These are phyloP conservation scores for Heliconius ismenius DNA, from an alignment of 2,888 invertebrate species.

Conservation along the genomic window DNA sequence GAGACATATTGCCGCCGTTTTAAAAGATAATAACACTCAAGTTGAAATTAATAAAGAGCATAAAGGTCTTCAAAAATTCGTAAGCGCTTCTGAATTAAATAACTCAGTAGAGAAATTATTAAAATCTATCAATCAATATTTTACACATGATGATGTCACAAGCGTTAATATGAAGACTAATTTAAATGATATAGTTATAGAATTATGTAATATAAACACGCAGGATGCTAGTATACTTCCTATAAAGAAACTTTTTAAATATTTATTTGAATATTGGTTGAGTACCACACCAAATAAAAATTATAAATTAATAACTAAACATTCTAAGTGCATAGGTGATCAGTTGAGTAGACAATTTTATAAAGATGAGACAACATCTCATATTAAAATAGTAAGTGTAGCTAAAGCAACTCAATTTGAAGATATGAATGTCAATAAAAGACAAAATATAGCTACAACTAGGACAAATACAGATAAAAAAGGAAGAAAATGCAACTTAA, in stretches of 20 bases:
- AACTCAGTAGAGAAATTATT: constrained; percentile 63
- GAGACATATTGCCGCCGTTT: constrained; percentile 36
- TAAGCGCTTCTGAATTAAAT: constrained; percentile 56
- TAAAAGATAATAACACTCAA: constrained; percentile 51
- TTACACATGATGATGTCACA: constrained; percentile 38
- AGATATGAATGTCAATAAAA: constrained; percentile 48
- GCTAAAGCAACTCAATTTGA: constrained; percentile 62
- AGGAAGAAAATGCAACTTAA: constrained; percentile 38
- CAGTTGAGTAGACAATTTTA: constrained; percentile 60
- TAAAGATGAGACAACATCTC: constrained; percentile 61
- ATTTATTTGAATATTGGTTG: constrained; percentile 68
- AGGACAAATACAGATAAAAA: constrained; percentile 36
- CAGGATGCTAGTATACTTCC: constrained; percentile 55
- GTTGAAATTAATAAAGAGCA: constrained; percentile 48
- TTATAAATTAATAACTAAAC: constrained; percentile 52
- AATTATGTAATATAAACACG: constrained; percentile 59
- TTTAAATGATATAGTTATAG: constrained; percentile 60
- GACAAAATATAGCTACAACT: constrained; percentile 38
- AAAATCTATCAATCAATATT: constrained; percentile 55
- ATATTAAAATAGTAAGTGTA: constrained; percentile 48
- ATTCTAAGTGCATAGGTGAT: constrained; percentile 55
- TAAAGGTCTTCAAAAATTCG: constrained; percentile 53
- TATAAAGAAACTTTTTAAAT: constrained; percentile 62
- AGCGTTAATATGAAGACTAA: constrained; percentile 50
- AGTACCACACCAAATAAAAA: constrained; percentile 54